Evolutionary conservation across 2,113 vertebrate species (phyloP).

Genomic region (Illadopsis cleaveri): DNA sequence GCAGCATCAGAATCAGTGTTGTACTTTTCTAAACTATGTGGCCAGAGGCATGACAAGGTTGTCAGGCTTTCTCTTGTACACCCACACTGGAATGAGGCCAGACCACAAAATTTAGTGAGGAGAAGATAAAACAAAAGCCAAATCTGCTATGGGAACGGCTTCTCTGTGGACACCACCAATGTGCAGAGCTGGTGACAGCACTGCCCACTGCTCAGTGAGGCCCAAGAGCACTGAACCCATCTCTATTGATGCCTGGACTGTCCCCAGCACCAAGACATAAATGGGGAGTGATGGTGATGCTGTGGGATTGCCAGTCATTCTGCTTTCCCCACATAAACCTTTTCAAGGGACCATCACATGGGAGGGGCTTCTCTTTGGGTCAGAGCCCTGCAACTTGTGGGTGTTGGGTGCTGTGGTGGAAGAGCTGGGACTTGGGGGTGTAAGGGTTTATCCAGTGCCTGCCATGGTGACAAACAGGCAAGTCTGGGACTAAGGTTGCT

Average conservation of each 20-base stretch:
- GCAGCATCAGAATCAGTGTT: neutral
- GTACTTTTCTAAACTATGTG: neutral
- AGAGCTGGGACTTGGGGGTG: neutral
- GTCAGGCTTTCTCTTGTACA: neutral
- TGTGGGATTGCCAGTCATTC: neutral
- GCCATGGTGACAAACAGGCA: neutral
- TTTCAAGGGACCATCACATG: rapidly evolving
- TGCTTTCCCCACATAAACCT: neutral
- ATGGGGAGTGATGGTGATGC: neutral
- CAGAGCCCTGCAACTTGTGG: neutral
- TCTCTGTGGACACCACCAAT: neutral
- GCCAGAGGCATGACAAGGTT: neutral
- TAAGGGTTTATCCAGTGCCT: neutral
- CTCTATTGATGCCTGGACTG: neutral
- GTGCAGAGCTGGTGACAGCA: neutral
- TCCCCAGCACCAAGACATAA: neutral
- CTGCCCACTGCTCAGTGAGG: neutral
- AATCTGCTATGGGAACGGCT: neutral
- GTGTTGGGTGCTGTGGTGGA: neutral
- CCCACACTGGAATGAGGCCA: neutral
- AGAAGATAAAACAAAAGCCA: neutral
- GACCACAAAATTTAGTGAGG: no score
- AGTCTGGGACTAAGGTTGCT: neutral
- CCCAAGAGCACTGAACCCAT: neutral
- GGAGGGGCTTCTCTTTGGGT: neutral